phyloP scores from a whole-genome alignment of 2,113 vertebrate species.

The Vicugna pacos region DNA sequence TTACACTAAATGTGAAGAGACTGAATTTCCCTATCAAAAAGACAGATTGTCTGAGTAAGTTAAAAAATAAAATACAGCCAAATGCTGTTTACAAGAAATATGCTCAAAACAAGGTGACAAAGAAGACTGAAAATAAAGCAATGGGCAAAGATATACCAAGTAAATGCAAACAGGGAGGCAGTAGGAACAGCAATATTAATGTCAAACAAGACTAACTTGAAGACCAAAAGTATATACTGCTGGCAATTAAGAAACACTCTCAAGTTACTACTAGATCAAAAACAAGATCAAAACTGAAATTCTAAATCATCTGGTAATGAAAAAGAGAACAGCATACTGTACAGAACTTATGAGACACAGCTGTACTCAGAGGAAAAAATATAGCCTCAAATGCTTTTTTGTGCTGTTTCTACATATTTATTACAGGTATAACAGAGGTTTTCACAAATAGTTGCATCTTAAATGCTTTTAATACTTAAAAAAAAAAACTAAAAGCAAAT shows the following conservation, averaged over 20 bases:
- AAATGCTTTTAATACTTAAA: conserved; percentile 40
- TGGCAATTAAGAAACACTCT: conserved; percentile 25
- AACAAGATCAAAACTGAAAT: conserved; percentile 56
- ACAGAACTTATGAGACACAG: background rate
- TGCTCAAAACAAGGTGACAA: conserved; percentile 74
- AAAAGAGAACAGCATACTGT: conserved; percentile 29
- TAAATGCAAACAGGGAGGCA: conserved; percentile 39
- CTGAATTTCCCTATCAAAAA: conserved; percentile 43
- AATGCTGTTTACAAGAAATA: conserved; percentile 79
- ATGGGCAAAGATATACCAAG: conserved; percentile 54
- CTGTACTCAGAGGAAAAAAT: conserved; percentile 39
- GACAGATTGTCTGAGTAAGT: conserved; percentile 69
- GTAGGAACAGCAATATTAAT: background rate
- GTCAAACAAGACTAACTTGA: background rate
- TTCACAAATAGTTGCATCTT: background rate
- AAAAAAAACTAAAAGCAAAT: conserved; percentile 33
- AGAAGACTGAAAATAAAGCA: conserved; percentile 70
- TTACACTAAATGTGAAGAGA: conserved; percentile 16
- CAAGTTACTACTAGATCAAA: conserved; percentile 45
- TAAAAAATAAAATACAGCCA: conserved; percentile 71
- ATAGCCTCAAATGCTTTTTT: conserved; percentile 23
- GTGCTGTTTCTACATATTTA: background rate
- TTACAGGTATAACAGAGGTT: background rate
- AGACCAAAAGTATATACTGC: conserved; percentile 33
- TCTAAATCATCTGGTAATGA: conserved; percentile 30